Conservation (phyloP, 2,888 invertebrate genomes). For the Gnatocerus cornutus region DNA sequence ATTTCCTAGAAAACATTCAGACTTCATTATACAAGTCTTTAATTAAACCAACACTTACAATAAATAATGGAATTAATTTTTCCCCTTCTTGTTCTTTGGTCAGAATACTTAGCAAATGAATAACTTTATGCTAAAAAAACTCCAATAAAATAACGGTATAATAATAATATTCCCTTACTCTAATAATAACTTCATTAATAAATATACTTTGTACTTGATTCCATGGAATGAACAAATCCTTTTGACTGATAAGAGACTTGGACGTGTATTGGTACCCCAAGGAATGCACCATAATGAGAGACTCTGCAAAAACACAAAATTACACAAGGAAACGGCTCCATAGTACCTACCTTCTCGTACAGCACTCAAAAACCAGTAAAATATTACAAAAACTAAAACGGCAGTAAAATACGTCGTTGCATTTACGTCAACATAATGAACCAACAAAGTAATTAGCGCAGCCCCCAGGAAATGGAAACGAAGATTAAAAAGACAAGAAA, state of each 20-base stretch:
- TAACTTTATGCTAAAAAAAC: constrained; percentile 39
- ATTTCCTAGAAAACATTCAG: constrained; percentile 27
- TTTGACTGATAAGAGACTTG: constrained; percentile 42
- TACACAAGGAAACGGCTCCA: background rate
- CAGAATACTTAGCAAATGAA: constrained; percentile 43
- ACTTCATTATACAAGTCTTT: background rate
- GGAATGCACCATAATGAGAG: constrained; percentile 49
- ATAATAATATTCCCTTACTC: constrained; percentile 39
- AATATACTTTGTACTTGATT: constrained; percentile 54
- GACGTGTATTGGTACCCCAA: constrained; percentile 52
- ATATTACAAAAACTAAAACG: constrained; percentile 18
- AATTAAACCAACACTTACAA: constrained; percentile 24
- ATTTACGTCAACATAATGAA: background rate
- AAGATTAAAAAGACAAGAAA: background rate
- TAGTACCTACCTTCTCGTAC: constrained; percentile 39
- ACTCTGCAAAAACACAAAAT: constrained; percentile 47
- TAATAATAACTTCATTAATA: constrained; percentile 55
- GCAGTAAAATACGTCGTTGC: constrained; percentile 19
- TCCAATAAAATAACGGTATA: constrained; percentile 27
- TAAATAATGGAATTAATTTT: constrained; percentile 42
- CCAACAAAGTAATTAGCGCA: constrained; percentile 14
- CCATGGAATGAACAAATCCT: constrained; percentile 53
- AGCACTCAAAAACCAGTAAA: constrained; percentile 10
- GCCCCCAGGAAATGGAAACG: background rate
- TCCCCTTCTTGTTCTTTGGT: constrained; percentile 38